A percentile compares a stretch with the other conserved stretches of the same genome.
These are phyloP conservation scores for Lasius fuliginosus DNA, from an alignment of 2,888 invertebrate species.

Conservation along the genomic window DNA sequence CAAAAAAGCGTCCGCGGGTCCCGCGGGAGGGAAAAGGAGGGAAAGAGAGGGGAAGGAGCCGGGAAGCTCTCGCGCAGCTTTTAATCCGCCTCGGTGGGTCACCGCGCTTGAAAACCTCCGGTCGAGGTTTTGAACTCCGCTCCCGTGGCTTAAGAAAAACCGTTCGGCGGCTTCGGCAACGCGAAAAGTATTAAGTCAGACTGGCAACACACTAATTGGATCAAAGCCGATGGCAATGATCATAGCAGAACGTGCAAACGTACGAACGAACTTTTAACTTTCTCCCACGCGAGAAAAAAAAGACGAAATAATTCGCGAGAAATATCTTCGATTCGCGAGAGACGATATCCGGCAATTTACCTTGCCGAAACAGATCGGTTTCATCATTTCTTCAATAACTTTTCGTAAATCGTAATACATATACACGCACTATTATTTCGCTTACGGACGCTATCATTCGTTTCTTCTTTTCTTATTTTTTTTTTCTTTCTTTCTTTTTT, in stretches of 20 bases:
- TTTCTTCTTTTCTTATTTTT: slow-evolving; percentile 8
- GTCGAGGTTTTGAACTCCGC: slow-evolving; percentile 72
- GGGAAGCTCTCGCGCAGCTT: slow-evolving; percentile 71
- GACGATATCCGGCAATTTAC: slow-evolving; percentile 11
- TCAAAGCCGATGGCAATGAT: slow-evolving; percentile 63
- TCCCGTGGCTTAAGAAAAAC: slow-evolving; percentile 68
- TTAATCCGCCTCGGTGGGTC: slow-evolving; percentile 75
- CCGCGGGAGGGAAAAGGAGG: slow-evolving; percentile 5
- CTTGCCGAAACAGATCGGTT: neutral
- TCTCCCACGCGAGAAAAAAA: slow-evolving; percentile 1
- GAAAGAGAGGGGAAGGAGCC: slow-evolving; percentile 26
- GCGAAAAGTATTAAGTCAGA: slow-evolving; percentile 69
- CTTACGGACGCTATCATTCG: neutral
- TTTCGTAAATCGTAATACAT: neutral
- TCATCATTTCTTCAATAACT: slow-evolving; percentile 25
- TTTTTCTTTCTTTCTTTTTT: slow-evolving; percentile 45
- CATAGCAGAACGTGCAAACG: slow-evolving; percentile 8
- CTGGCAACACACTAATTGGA: slow-evolving; percentile 67
- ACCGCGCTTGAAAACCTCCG: slow-evolving; percentile 74
- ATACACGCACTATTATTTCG: neutral
- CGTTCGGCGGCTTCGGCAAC: slow-evolving; percentile 63
- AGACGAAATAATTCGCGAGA: slow-evolving; percentile 39
- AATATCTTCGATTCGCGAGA: slow-evolving; percentile 15
- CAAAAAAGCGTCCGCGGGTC: slow-evolving; percentile 54
- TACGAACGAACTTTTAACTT: slow-evolving; percentile 42